phyloP scores from a whole-genome alignment of 1,140 invertebrate species.

The Caenorhabditis tropicalis region DNA sequence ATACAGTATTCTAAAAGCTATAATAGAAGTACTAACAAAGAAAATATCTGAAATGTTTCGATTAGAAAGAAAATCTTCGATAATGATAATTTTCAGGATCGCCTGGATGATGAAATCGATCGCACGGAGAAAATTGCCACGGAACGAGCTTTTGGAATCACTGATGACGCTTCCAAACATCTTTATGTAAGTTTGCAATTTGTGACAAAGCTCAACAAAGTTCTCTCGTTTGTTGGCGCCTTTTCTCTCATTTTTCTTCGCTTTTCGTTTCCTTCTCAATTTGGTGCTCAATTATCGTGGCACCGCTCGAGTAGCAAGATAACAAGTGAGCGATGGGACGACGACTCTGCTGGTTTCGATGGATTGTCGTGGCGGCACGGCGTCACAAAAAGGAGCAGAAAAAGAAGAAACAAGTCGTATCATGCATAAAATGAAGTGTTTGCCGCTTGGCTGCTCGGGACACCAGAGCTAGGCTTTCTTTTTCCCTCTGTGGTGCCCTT shows the following conservation, averaged over 20 bases:
- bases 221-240: neutral
- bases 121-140: constrained; percentile 8
- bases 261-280: constrained; percentile 1
- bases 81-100: neutral
- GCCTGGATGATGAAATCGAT: neutral
- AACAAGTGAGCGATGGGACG: constrained; percentile 23
- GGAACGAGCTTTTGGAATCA: constrained; percentile 17
- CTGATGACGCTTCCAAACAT: neutral
- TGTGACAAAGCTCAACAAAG: neutral
- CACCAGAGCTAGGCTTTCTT: neutral
- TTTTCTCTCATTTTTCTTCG: neutral
- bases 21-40: no score
- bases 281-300: constrained; percentile 17
- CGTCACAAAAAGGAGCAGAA: constrained; percentile 7
- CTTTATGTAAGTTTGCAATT: constrained; percentile 18
- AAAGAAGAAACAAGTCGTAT: constrained; percentile 40
- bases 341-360: constrained; percentile 5
- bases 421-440: constrained; percentile 42
- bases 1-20: no score
- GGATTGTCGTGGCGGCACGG: constrained; percentile 4
- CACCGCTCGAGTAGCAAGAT: neutral
- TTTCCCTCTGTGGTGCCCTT: neutral
- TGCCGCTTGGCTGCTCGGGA: constrained; percentile 1
- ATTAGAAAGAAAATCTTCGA: neutral
- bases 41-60: no score